These are phyloP conservation scores for Dromococcyx pavoninus DNA, from an alignment of 2,797 vertebrate genomes.

Conservation along the genomic window DNA sequence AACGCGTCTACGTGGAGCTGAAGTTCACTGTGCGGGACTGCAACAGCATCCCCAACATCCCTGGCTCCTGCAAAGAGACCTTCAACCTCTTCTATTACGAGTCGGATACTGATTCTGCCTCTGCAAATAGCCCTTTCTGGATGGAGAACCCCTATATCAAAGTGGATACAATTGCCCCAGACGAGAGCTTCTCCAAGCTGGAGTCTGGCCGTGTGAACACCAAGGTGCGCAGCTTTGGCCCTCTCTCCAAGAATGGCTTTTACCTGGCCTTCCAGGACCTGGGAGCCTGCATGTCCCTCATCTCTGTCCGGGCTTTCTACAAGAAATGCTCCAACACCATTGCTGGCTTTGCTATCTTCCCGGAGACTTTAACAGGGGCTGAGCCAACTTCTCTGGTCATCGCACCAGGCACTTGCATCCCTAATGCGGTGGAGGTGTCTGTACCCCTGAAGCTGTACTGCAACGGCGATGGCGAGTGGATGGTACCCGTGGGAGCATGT, in stretches of 20 bases:
- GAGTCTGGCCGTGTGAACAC: conserved; percentile 92
- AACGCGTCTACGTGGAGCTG: conserved; percentile 95
- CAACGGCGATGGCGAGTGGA: conserved; percentile 97
- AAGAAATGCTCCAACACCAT: conserved; percentile 96
- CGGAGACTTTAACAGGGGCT: conserved; percentile 93
- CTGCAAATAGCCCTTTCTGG: conserved; percentile 94
- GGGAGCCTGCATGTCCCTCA: conserved; percentile 96
- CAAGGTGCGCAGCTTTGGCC: conserved; percentile 96
- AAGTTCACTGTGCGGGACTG: conserved; percentile 97
- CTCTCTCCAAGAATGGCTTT: conserved; percentile 93
- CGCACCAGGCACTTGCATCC: conserved; percentile 91
- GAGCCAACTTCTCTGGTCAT: conserved; percentile 97
- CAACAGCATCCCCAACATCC: conserved; percentile 98
- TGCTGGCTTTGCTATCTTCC: conserved; percentile 93
- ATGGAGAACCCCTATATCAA: conserved; percentile 99
- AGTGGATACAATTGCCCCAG: conserved; percentile 97
- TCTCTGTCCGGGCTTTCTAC: conserved; percentile 95
- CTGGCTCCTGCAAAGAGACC: conserved; percentile 98
- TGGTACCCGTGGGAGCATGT: conserved; percentile 95
- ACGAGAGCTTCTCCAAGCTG: conserved; percentile 93
- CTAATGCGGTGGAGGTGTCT: conserved; percentile 91
- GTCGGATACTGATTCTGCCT: conserved; percentile 93
- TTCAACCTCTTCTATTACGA: conserved; percentile 99
- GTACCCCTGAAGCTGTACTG: conserved; percentile 97
- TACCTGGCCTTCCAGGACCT: conserved; percentile 97